phyloP scores from a whole-genome alignment of 2,113 vertebrate species.

The Leucosticte australis region DNA sequence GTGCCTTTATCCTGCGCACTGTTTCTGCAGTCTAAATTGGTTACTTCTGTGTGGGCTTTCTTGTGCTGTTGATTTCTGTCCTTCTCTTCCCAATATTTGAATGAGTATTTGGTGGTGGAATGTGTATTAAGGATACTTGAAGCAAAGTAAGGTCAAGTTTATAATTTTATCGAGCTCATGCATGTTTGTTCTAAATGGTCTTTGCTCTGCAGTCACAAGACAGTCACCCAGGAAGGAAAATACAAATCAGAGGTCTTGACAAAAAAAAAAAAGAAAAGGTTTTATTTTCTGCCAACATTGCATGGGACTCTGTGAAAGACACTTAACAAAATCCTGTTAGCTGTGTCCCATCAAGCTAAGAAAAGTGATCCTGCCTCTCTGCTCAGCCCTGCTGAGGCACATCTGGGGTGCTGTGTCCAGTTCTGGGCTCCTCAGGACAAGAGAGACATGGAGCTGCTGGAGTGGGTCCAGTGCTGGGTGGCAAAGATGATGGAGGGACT shows the following conservation, averaged over 20 bases:
- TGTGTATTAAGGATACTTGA: not conserved
- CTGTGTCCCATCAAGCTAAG: not conserved
- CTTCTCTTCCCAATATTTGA: not conserved
- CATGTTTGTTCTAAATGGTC: not conserved
- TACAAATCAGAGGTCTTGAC: not conserved
- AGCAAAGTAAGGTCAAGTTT: not conserved
- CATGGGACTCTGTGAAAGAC: not conserved
- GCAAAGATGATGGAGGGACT: not conserved
- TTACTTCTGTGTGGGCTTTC: conserved; percentile 21
- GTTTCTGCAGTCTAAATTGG: not conserved
- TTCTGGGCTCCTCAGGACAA: not conserved
- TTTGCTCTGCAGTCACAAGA: not conserved
- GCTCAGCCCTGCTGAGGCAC: not conserved
- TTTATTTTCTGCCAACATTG: not conserved
- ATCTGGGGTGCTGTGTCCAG: not conserved
- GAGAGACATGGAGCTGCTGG: not conserved
- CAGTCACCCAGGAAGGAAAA: not conserved
- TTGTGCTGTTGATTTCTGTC: not conserved
- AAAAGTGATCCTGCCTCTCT: not conserved
- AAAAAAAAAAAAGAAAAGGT: fast-evolving
- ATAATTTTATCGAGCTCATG: fast-evolving
- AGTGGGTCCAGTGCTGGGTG: fast-evolving
- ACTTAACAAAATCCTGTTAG: not conserved
- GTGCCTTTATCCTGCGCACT: not conserved
- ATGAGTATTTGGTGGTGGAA: not conserved